Base-by-base conservation (phyloP, 2,113 vertebrate species). In the Odocoileus virginianus region DNA sequence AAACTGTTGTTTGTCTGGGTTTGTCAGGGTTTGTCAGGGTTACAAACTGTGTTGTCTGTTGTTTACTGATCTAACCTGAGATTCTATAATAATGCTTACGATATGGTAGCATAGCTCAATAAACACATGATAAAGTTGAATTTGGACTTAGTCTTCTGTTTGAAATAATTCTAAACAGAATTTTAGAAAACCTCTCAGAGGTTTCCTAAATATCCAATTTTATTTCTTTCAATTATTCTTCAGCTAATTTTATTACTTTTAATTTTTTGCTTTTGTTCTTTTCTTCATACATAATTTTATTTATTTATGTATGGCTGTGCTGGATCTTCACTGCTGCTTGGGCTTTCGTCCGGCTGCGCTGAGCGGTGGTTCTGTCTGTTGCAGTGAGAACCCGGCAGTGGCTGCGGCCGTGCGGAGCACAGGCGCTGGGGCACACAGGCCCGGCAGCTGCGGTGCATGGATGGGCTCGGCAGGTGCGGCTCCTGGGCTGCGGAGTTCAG, bases 81-180 rank as follows among this genome's bases (percentile, higher is more conserved):
- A 86, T 28, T 58, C 45, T 60, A 87, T 52, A 60, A 82, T 15
- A 52, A 45, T 28, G 23, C 21, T 76, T 61, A n/a, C 0, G 54
- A 45, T 76, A 25, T 55, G 28, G 16, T 76, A 93, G 54, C 47
- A 50, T 50, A 50, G 19, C n/a, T 79, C 84, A 79, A 8, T 33
- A 52, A 61, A 40, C 54, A 79, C 27, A 54, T 33, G 45, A 52
- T 88, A 27, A 7, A 25, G 74, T 82, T 88, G 52, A 25, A 92
- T 54, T 83, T 89, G 45, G 33, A 71, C 13, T 50, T 83, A 83
- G 40, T 60, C 19, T 74, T 81, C 21, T 43, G 11, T 74, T 60
- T 82, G 60, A 47, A 50, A 96, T 96, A 16, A 54, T 71, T 87
- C 61, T 25, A 89, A 84, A 61, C 7, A 57, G n/a, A 93, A 92